Evolutionary conservation across 2,113 vertebrate genomes (phyloP), one percentile per base, ranked within the genome.

Genomic region (Salminus brasiliensis): DNA sequence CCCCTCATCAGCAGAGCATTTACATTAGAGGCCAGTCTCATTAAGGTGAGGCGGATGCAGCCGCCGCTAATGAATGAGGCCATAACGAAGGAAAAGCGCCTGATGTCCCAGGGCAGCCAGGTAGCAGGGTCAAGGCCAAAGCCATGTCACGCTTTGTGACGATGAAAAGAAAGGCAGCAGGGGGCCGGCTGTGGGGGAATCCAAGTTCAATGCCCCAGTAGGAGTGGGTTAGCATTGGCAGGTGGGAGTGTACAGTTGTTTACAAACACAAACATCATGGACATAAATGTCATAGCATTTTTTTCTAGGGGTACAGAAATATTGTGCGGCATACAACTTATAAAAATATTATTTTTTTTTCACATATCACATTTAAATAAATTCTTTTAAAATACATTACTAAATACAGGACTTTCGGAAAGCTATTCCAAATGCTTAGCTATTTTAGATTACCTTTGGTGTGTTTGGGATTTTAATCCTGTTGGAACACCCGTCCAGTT

Each of bases 1-100:
- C 85, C 89, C 84, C 88, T 88, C 89, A 84, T 87, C 86, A 77
- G 81, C 57, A 65, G 57, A 72, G 83, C 77, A 81, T 84, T 91
- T 91, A 92, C 91, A 94, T 94, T 94, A 94, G 90, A 88, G 90
- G 93, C 87, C 86, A 15, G 91, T 91, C 93, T 95, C 94, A 93
- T 96, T 95, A 95, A 91, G 84, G 90, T 82, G 86, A 86, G 89
- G 86, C 89, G 87, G 92, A 92, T 39, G 87, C 80, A 87, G 86
- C 78, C 11, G 70, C 80, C 86, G 87, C 81, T 93, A 91, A 94
- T 92, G 92, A 93, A 88, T 84, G 87, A 79, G 34, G 59, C 75
- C 88, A 89, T 92, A 88, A 91, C 92, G 91, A 91, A 55, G 87
- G 83, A 60, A 87, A 91, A 90, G 90, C 88, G 91, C 92, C 91